Percentiles rank a stretch among this genome's conserved stretches.
phyloP scores from a whole-genome alignment of 2,113 vertebrate species.

The Pycnonotus jocosus region DNA sequence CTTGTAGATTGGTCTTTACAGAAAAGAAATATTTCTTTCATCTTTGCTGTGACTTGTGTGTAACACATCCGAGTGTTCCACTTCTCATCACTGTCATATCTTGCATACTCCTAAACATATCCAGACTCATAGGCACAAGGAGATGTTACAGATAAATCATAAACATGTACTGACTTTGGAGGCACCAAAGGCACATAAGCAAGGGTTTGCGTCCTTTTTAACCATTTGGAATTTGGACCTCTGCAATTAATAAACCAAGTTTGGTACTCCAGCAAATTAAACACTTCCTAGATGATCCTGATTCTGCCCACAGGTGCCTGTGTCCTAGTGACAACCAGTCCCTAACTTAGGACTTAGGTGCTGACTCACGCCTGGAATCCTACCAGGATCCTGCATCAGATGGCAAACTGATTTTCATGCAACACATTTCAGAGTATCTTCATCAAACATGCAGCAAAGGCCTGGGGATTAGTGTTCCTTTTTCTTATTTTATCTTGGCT shows the following conservation, averaged over 20 bases:
- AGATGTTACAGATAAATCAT: background rate
- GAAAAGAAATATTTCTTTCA: background rate
- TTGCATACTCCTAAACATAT: background rate
- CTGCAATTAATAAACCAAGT: background rate
- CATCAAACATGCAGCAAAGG: background rate
- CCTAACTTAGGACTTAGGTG: background rate
- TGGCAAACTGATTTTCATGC: background rate
- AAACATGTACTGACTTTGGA: background rate
- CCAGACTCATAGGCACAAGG: background rate
- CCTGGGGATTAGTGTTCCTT: background rate
- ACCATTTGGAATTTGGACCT: background rate
- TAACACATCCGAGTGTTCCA: background rate
- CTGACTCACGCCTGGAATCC: background rate
- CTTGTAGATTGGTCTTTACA: background rate
- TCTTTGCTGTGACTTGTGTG: background rate
- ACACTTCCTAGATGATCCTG: background rate
- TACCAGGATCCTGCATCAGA: background rate
- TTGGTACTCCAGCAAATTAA: background rate
- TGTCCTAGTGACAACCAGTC: background rate
- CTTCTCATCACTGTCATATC: background rate
- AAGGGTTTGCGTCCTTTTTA: background rate
- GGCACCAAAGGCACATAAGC: rapidly evolving
- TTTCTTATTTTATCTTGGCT: background rate
- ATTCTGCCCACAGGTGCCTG: background rate
- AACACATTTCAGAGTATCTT: background rate